A percentile compares a stretch with the other conserved stretches of the same genome.
Conservation (phyloP, 1,140 invertebrate genomes). For the Pseudoatta argentina region DNA sequence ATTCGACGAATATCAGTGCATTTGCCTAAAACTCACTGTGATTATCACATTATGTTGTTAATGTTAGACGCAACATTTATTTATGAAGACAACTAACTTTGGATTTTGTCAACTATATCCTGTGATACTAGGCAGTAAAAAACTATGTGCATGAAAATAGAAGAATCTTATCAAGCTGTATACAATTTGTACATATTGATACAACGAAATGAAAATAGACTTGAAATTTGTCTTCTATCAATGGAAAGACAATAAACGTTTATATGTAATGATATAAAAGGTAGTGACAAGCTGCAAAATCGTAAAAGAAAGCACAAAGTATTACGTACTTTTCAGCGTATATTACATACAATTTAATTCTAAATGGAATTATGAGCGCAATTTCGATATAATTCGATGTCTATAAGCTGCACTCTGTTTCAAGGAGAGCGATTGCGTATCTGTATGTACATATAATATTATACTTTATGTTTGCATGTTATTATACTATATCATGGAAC, state of each 20-base stretch:
- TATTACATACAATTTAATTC: conserved; percentile 25
- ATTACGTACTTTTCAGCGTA: not conserved
- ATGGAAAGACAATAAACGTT: not conserved
- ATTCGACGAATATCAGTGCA: conserved; percentile 78
- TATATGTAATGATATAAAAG: not conserved
- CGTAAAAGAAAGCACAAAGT: not conserved
- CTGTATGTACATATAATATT: not conserved
- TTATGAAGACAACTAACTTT: conserved; percentile 68
- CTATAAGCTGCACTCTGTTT: not conserved
- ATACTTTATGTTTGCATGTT: not conserved
- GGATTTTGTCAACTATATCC: conserved; percentile 17
- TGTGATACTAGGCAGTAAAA: not conserved
- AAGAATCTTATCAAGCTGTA: not conserved
- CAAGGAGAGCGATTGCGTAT: not conserved
- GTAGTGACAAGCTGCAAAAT: not conserved
- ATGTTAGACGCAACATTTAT: conserved; percentile 84
- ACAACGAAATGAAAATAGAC: conserved; percentile 10
- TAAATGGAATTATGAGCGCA: not conserved
- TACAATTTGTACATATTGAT: conserved; percentile 28
- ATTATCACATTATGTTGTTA: conserved; percentile 82
- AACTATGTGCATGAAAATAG: not conserved
- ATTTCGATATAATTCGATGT: not conserved
- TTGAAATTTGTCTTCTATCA: not conserved
- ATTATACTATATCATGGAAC: conserved; percentile 9
- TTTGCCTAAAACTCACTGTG: conserved; percentile 80